A percentile compares a stretch with the other conserved stretches of the same genome.
phyloP scores from a whole-genome alignment of 2,797 vertebrate species.

The Falco biarmicus region DNA sequence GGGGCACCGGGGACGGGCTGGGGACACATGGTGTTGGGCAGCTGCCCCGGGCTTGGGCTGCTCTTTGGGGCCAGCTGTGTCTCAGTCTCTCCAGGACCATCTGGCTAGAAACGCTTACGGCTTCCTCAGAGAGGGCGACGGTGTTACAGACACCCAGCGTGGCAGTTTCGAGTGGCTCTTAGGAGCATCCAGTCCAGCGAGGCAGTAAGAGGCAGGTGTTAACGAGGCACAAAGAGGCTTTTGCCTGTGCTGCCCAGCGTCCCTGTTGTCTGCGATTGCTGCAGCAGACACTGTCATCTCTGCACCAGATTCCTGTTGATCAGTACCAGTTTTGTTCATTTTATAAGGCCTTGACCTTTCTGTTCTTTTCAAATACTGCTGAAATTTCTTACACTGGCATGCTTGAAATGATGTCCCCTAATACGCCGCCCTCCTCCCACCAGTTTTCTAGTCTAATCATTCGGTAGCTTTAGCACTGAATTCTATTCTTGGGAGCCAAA shows the following conservation, averaged over 20 bases:
- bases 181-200: not conserved
- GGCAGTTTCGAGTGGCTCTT: not conserved
- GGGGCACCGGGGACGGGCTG: not conserved
- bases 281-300: not conserved
- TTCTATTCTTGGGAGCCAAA: not conserved
- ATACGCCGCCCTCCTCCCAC: not conserved
- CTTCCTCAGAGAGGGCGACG: not conserved
- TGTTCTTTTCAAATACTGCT: not conserved
- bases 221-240: rapidly evolving
- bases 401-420: not conserved
- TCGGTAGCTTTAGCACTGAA: not conserved
- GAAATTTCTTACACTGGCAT: not conserved
- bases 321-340: not conserved
- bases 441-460: not conserved
- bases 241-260: rapidly evolving
- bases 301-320: rapidly evolving
- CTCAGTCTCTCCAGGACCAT: not conserved
- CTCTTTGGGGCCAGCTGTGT: not conserved
- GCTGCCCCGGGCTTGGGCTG: not conserved
- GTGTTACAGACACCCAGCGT: rapidly evolving
- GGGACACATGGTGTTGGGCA: not conserved
- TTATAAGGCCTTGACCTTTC: not conserved
- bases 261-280: not conserved
- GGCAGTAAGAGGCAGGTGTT: rapidly evolving
- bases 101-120: rapidly evolving